A percentile compares a stretch with the other conserved stretches of the same genome.
phyloP scores from a whole-genome alignment of 2,113 vertebrate genomes.

The Anguilla rostrata region DNA sequence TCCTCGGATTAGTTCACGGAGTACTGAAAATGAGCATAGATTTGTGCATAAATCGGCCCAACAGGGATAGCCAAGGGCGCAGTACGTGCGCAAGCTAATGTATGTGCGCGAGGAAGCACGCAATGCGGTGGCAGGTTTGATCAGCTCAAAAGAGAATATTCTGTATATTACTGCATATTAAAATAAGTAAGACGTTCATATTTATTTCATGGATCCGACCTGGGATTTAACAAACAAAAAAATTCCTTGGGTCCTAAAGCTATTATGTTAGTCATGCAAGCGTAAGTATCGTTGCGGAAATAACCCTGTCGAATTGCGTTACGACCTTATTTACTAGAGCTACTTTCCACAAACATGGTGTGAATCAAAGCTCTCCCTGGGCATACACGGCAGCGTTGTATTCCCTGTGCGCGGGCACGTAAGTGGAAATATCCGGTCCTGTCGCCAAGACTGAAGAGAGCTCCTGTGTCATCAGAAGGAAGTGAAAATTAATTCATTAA shows the following conservation, averaged over 20 bases:
- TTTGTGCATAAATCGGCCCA: no score
- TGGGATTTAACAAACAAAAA: not conserved
- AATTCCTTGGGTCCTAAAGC: not conserved
- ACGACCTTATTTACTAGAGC: not conserved
- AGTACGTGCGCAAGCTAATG: not conserved
- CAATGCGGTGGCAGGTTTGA: not conserved
- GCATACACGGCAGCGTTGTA: not conserved
- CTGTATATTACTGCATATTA: not conserved
- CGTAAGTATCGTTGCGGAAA: not conserved
- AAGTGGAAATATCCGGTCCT: not conserved
- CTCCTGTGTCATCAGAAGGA: not conserved
- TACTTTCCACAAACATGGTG: not conserved
- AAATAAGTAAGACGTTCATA: not conserved
- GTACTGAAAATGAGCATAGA: not conserved
- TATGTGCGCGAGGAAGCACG: not conserved
- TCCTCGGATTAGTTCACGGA: not conserved
- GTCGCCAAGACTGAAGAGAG: not conserved
- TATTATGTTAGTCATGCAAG: not conserved
- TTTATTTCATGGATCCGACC: not conserved
- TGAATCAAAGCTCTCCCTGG: not conserved
- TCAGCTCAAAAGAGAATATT: not conserved
- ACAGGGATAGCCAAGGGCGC: not conserved
- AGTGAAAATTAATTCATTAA: constrained; percentile 8
- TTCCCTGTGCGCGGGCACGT: not conserved
- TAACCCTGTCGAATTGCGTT: constrained; percentile 6